Evolutionary conservation across 2,113 vertebrate species (phyloP).

Genomic region (Lagenorhynchus albirostris): DNA sequence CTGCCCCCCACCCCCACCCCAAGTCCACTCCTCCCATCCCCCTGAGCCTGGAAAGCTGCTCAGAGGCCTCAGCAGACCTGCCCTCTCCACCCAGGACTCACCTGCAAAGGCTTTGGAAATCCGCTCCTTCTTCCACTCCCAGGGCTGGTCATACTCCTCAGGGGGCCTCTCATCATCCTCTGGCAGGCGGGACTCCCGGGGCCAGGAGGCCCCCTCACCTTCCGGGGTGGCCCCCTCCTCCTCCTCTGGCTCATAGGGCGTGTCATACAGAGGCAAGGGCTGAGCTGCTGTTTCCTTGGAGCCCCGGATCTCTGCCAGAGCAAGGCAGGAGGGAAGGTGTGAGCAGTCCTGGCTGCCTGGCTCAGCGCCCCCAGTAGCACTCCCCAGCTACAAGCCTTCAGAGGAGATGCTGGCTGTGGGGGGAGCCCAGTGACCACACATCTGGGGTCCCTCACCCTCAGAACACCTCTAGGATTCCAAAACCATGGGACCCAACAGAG

Average conservation of each 20-base stretch:
- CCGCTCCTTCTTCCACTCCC: constrained; percentile 98
- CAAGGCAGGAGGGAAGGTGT: background rate
- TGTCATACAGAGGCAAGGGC: constrained; percentile 91
- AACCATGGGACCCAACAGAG: background rate
- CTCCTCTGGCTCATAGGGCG: constrained; percentile 90
- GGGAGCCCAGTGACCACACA: background rate
- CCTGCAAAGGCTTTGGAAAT: constrained; percentile 98
- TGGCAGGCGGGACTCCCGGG: constrained; percentile 92
- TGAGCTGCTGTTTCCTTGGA: constrained; percentile 78
- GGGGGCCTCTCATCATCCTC: constrained; percentile 96
- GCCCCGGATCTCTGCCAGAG: constrained; percentile 83
- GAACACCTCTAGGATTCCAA: background rate
- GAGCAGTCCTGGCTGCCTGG: background rate
- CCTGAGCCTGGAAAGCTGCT: background rate
- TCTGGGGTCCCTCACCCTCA: background rate
- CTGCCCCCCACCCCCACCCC: too few species aligned
- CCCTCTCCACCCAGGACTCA: constrained; percentile 65
- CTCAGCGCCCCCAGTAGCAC: accelerated
- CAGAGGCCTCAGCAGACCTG: background rate
- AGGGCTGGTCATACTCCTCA: constrained; percentile 98
- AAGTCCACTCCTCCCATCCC: background rate
- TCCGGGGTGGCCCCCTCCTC: constrained; percentile 86
- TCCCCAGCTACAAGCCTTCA: background rate
- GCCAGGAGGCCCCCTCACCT: constrained; percentile 74
- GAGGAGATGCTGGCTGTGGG: background rate